Base-by-base conservation (phyloP, 2,888 invertebrate genomes). In the Ceriagrion tenellum region DNA sequence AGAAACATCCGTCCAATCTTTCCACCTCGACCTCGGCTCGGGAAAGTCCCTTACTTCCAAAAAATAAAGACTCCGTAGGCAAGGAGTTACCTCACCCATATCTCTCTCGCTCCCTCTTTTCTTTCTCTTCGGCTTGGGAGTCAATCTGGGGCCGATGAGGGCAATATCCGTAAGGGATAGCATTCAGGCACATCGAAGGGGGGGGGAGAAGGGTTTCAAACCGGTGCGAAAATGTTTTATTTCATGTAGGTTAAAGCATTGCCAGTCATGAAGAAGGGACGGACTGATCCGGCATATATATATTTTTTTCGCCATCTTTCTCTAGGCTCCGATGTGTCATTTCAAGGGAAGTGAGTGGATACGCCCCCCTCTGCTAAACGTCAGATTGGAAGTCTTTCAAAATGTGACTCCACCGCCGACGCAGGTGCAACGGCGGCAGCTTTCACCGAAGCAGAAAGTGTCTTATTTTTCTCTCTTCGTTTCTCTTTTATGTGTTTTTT, bases 1-100 rank as follows among this genome's bases (percentile, higher is more conserved):
- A 35, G 81, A 81, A 81, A 81, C 81, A 81, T 35, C 81, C 81
- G 81, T 81, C 30, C 81, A 81, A 81, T 81, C 81, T 81, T 35
- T n/a, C 30, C 30, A 30, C 81, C 12, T 81, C 35, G 35, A 18
- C 35, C 13, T 35, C 81, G n/a, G 26, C 10, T 26, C 20, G 59
- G 59, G 59, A 59, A 20, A 47, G 59, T 59, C 26, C 69, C 69
- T 69, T 69, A 69, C 26, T 26, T 26, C 26, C 26, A 69, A 1
- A 59, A 59, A 59, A 59, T 12, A 59, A 59, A 59, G 13, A 0
- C 69, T 10, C 69, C 69, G 8, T 69, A 26, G 69, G 69, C 26
- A 26, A 20, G 69, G 18, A 26, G 69, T 6, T 59, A 16, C 69
- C 69, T 69, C 10, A 26, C 23, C 1, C 26, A 59, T 20, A 59